Conservation (phyloP, 2,888 invertebrate species). For the Frankliniella intonsa region DNA sequence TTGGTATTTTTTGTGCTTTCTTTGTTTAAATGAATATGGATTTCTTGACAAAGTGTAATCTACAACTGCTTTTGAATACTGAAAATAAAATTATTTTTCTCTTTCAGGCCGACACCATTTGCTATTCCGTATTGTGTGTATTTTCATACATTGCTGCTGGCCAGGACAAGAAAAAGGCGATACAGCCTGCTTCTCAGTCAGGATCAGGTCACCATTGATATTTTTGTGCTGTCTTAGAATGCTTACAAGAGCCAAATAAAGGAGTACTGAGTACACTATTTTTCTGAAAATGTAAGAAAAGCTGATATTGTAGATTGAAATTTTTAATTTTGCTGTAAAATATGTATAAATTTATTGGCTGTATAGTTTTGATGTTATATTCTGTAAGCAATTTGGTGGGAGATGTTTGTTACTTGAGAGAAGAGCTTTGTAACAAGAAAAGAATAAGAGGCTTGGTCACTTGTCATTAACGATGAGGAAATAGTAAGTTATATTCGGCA, state of each 20-base stretch:
- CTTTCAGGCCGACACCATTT: conserved; percentile 94
- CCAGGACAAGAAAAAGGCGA: conserved; percentile 55
- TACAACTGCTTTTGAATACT: background rate
- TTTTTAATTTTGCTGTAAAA: conserved; percentile 16
- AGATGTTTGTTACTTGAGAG: background rate
- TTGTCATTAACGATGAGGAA: background rate
- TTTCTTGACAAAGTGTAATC: conserved; percentile 21
- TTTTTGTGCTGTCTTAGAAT: background rate
- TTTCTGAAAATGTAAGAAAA: background rate
- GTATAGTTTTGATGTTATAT: conserved; percentile 11
- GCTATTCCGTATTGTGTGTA: conserved; percentile 97
- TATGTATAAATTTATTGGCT: conserved; percentile 5
- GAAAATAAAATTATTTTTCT: conserved; percentile 5
- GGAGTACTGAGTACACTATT: background rate
- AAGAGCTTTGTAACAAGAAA: background rate
- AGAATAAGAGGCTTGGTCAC: background rate
- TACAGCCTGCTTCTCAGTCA: background rate
- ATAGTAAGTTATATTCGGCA: background rate
- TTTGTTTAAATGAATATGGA: conserved; percentile 28
- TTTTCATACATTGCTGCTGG: conserved; percentile 98
- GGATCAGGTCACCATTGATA: background rate
- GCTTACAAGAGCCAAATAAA: background rate
- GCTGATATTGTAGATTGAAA: conserved; percentile 4
- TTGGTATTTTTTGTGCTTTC: conserved; percentile 34
- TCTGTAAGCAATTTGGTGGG: background rate